Percentiles rank a stretch among this genome's conserved stretches.
These are phyloP conservation scores for Pelobates fuscus DNA, from an alignment of 2,113 vertebrate genomes.

Conservation along the genomic window DNA sequence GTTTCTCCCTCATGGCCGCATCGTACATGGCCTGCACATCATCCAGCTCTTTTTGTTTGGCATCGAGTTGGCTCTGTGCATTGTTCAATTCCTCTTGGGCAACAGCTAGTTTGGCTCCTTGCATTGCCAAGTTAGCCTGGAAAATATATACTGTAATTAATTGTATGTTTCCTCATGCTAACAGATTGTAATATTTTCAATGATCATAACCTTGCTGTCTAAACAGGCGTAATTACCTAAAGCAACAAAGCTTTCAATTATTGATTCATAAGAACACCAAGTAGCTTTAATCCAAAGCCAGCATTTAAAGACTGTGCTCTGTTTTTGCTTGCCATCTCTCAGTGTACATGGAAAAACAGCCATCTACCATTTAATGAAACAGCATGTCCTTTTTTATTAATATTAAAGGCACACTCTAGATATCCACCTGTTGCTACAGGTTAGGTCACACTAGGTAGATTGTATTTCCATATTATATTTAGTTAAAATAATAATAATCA, in stretches of 20 bases:
- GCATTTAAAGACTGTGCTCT: too few relatives aligned
- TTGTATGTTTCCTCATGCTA: conserved; percentile 11
- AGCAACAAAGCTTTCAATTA: background rate
- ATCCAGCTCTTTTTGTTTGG: conserved; percentile 76
- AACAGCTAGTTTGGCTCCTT: conserved; percentile 72
- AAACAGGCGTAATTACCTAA: conserved; percentile 1
- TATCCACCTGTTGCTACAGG: too few relatives aligned
- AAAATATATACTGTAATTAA: conserved; percentile 14
- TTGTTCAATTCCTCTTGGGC: conserved; percentile 71
- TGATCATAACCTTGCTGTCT: background rate
- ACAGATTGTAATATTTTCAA: background rate
- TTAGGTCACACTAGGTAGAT: conserved; percentile 7
- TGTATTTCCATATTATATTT: too few relatives aligned
- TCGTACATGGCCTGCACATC: conserved; percentile 77
- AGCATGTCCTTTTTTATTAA: too few relatives aligned
- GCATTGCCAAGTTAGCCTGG: conserved; percentile 77
- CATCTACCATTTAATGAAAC: too few relatives aligned
- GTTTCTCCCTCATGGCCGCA: conserved; percentile 76
- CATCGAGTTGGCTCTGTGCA: conserved; percentile 76
- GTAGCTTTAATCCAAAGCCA: too few relatives aligned
- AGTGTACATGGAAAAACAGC: too few relatives aligned
- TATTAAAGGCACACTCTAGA: too few relatives aligned
- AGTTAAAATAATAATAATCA: too few relatives aligned
- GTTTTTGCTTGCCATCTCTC: too few relatives aligned
- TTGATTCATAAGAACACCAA: conserved; percentile 12